phyloP scores from a whole-genome alignment of 2,888 invertebrate species.

The Perithous albicinctus region DNA sequence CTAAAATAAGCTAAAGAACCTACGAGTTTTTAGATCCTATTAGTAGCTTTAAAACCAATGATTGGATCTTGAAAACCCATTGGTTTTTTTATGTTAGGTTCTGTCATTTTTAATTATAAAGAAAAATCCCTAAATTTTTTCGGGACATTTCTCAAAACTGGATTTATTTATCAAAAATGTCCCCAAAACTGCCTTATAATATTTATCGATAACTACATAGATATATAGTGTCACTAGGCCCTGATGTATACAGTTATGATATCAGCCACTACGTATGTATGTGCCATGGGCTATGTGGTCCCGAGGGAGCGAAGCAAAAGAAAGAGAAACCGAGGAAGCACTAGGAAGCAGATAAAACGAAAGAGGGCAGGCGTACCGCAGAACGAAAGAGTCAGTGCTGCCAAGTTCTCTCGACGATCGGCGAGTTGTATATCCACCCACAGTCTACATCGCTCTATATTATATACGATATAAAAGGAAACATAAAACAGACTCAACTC shows the following conservation, averaged over 20 bases:
- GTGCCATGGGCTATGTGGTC: constrained; percentile 1
- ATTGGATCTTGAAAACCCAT: too few species aligned
- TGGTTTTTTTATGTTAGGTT: too few species aligned
- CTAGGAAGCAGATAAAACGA: constrained; percentile 1
- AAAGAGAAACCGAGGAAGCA: background rate
- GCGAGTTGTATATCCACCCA: background rate
- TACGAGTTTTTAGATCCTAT: too few species aligned
- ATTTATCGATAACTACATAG: background rate
- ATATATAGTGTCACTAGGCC: background rate
- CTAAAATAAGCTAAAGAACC: too few species aligned
- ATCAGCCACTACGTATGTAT: background rate
- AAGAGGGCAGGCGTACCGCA: background rate
- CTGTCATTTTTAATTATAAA: too few species aligned
- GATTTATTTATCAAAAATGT: too few species aligned
- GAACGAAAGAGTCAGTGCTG: constrained; percentile 7
- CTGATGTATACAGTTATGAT: background rate
- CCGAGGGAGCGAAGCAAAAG: background rate
- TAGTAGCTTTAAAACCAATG: too few species aligned
- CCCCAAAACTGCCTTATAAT: too few species aligned
- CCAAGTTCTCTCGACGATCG: background rate
- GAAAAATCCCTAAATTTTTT: too few species aligned
- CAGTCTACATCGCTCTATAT: background rate
- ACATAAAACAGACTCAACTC: background rate
- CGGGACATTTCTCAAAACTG: too few species aligned
- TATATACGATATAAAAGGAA: background rate